A percentile compares a stretch with the other conserved stretches of the same genome.
These are phyloP conservation scores for Chloroceryle amazona DNA, from an alignment of 2,797 vertebrate species.

Conservation along the genomic window DNA sequence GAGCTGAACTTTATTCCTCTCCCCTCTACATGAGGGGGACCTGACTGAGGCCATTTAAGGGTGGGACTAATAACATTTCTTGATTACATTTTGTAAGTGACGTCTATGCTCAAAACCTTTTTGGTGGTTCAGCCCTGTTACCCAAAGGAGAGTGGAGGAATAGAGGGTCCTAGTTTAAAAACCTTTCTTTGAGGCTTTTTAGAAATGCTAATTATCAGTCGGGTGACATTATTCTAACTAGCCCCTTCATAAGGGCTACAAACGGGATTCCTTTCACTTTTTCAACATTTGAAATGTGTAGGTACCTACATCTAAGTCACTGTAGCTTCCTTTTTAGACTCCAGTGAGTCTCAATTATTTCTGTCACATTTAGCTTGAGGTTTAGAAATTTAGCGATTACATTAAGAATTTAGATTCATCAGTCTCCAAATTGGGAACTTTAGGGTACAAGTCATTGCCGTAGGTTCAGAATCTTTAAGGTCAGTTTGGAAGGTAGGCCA, in stretches of 20 bases:
- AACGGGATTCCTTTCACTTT: not conserved
- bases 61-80: not conserved
- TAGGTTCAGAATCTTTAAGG: not conserved
- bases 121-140: not conserved
- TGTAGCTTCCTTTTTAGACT: not conserved
- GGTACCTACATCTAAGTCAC: not conserved
- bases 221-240: not conserved
- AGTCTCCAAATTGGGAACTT: not conserved
- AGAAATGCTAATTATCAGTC: not conserved
- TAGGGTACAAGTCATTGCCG: not conserved
- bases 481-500: not conserved
- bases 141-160: not conserved
- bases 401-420: not conserved
- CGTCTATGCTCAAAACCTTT: not conserved
- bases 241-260: not conserved
- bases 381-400: not conserved
- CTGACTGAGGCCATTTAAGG: not conserved
- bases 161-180: not conserved
- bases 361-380: not conserved
- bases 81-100: not conserved
- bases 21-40: not conserved
- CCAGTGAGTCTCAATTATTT: not conserved
- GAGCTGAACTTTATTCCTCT: not conserved
- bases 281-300: not conserved
- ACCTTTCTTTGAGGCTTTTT: not conserved